Evolutionary conservation across 2,888 invertebrate genomes (phyloP), one percentile per base, ranked within the genome.

Genomic region (Pardosa pseudoannulata): DNA sequence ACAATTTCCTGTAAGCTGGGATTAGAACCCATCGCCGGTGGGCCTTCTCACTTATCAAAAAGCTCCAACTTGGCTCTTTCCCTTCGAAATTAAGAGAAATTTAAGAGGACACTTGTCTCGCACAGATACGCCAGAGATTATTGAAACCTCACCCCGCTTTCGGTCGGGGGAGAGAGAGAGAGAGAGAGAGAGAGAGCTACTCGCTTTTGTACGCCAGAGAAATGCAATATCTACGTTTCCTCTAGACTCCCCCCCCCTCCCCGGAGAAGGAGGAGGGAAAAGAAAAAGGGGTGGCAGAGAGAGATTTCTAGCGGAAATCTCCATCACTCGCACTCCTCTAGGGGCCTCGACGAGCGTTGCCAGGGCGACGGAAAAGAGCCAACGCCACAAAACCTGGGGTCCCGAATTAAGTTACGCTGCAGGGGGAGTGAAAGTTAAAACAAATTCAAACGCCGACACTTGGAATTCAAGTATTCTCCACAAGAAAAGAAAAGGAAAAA

Each of bases 221-320:
- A 79, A 79, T 65, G 79, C 79, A 79, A 79, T 79, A 79, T 78
- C 76, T 78, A 41, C 67, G 65, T 39, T 78, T 78, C 76, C 68
- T 41, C 67, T n/a, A 65, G 65, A 29, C 32, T 16, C 50, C 19
- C 50, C 28, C 19, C 13, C 19, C 32, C n/a, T 56, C 62, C 9
- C 13, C 13, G 19, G 9, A 32, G 67, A 16, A 16, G n/a, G 16
- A n/a, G 7, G 32, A 16, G 9, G 32, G 19, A 31, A 27, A 67
- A 67, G 32, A 31, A 46, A 39, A n/a, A n/a, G n/a, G n/a, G 64
- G 27, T 39, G 11, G 75, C 13, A 6, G 39, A 62, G 67, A 62
- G 29, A 46, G 79, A 62, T 56, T 62, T 79, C 79, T 62, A 78
- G 68, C 56, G 64, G 79, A 79, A 71, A 79, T 79, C 79, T 79